Evolutionary conservation across 2,888 invertebrate genomes (phyloP).

Genomic region (Caenorhabditis sp.): DNA sequence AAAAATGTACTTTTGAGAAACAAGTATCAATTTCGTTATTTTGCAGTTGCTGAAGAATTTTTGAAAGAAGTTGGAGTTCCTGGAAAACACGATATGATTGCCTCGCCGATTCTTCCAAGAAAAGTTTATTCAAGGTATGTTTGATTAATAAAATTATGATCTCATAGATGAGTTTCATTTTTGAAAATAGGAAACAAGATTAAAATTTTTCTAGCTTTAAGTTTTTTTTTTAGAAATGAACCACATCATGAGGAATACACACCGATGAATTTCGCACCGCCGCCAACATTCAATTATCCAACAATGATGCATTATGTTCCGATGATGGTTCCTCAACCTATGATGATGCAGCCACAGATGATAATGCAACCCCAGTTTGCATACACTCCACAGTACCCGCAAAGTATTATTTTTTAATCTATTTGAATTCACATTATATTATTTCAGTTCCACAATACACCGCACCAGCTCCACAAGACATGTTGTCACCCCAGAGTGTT

Average conservation of each 20-base stretch:
- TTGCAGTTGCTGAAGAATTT: background rate
- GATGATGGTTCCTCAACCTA: slow-evolving; percentile 51
- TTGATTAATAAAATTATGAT: background rate
- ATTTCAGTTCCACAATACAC: slow-evolving; percentile 38
- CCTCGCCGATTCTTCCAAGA: slow-evolving; percentile 34
- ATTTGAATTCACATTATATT: background rate
- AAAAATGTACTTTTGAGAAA: background rate
- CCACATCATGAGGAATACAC: slow-evolving; percentile 28
- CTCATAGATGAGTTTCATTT: too few species aligned
- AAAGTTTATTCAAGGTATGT: slow-evolving; percentile 34
- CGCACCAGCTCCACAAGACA: slow-evolving; percentile 21
- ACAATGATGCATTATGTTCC: slow-evolving; percentile 52
- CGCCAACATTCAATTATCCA: slow-evolving; percentile 45
- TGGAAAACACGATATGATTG: slow-evolving; percentile 11
- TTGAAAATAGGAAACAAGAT: background rate
- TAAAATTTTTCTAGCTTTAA: background rate
- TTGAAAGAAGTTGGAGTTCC: background rate
- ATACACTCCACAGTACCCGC: slow-evolving; percentile 35
- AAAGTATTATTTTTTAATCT: slow-evolving; percentile 14
- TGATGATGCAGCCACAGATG: slow-evolving; percentile 45
- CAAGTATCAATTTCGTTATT: background rate
- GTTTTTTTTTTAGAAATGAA: slow-evolving; percentile 23
- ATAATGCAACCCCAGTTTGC: slow-evolving; percentile 42
- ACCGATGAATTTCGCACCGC: slow-evolving; percentile 42
- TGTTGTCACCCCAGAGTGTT: slow-evolving; percentile 34